Percentiles rank a stretch among this genome's conserved stretches.
Conservation (phyloP, 64 coral and sea anemone genomes). For the Porites australiensis region DNA sequence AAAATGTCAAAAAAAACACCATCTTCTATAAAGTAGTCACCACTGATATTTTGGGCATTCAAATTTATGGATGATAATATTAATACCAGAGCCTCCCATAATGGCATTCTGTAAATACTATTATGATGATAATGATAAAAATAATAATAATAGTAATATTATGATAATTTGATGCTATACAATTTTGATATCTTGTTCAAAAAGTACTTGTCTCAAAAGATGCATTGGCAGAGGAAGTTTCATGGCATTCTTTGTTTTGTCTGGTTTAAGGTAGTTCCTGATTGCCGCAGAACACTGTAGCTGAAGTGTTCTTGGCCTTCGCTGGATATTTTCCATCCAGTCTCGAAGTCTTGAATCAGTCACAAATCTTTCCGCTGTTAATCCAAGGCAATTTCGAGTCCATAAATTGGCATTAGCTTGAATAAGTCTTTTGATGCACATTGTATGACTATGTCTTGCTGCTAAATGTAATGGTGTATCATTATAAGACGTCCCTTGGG, state of each 20-base stretch:
- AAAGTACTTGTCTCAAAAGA: conserved; percentile 79
- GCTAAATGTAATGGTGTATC: conserved; percentile 92
- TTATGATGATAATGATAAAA: neutral
- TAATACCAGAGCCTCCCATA: conserved; percentile 2
- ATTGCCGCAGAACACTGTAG: conserved; percentile 81
- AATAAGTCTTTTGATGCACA: conserved; percentile 93
- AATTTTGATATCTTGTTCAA: conserved; percentile 88
- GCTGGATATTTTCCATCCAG: conserved; percentile 84
- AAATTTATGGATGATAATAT: neutral
- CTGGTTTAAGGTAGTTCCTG: conserved; percentile 83
- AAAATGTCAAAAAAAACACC: too few species aligned
- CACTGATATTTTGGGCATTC: neutral
- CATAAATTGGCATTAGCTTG: conserved; percentile 96
- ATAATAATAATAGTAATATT: neutral
- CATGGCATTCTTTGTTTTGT: conserved; percentile 90
- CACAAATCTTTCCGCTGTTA: conserved; percentile 87
- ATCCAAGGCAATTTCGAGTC: conserved; percentile 93
- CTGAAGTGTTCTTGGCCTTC: conserved; percentile 75
- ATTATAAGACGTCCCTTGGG: conserved; percentile 93
- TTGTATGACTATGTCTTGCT: conserved; percentile 82
- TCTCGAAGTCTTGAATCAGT: conserved; percentile 85
- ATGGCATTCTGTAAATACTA: neutral
- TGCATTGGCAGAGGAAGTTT: conserved; percentile 79
- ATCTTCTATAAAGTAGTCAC: too few species aligned
- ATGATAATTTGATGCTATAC: conserved; percentile 78